Evolutionary conservation across 2,113 vertebrate species (phyloP).

Genomic region (Colaptes auratus): DNA sequence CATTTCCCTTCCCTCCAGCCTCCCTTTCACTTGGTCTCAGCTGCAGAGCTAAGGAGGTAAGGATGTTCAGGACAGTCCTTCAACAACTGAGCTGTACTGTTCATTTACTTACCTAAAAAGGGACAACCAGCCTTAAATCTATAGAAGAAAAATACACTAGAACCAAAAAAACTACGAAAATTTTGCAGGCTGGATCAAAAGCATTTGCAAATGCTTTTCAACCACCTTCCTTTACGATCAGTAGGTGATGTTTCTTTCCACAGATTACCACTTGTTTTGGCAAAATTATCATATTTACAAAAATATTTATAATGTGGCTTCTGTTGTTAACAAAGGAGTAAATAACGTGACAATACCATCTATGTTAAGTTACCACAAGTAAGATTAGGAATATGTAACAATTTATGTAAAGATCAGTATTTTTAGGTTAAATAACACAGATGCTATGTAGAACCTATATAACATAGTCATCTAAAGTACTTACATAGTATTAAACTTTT

Average conservation of each 20-base stretch:
- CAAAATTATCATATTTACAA: not conserved
- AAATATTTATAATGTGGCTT: not conserved
- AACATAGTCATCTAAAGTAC: not conserved
- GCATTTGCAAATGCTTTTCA: not conserved
- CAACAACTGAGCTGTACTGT: not conserved
- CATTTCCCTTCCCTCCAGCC: not conserved
- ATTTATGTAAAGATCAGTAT: accelerated
- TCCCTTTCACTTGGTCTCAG: not conserved
- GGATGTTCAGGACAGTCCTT: not conserved
- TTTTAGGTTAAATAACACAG: not conserved
- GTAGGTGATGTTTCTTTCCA: not conserved
- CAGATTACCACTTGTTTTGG: not conserved
- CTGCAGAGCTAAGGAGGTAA: not conserved
- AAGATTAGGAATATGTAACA: not conserved
- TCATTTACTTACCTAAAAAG: not conserved
- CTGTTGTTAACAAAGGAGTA: not conserved
- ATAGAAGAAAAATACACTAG: not conserved
- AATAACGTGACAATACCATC: not conserved
- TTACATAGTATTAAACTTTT: not conserved
- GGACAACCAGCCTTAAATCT: not conserved
- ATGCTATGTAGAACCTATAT: not conserved
- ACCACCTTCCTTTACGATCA: not conserved
- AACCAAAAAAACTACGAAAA: not conserved
- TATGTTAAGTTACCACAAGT: not conserved
- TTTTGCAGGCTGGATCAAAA: not conserved